These are phyloP conservation scores for Callinectes sapidus DNA, from an alignment of 2,888 invertebrate genomes.

Conservation along the genomic window DNA sequence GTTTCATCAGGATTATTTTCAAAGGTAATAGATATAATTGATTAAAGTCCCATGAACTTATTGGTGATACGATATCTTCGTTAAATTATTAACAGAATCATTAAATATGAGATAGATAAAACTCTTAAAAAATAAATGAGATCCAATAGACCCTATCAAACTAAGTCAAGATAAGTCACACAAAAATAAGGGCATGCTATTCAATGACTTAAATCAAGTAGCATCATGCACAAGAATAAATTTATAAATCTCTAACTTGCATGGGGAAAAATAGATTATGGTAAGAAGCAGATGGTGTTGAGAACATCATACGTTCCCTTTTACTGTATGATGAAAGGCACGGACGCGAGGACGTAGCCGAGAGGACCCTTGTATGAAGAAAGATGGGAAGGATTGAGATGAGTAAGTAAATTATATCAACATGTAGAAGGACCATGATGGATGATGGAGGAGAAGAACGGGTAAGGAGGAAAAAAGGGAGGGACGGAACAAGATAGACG, in stretches of 20 bases:
- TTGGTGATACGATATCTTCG: too few relatives aligned
- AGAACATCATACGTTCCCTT: neutral
- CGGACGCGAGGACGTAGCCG: neutral
- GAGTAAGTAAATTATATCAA: neutral
- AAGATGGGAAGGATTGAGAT: conserved; percentile 18
- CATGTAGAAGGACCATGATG: neutral
- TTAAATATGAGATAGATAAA: too few relatives aligned
- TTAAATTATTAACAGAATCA: too few relatives aligned
- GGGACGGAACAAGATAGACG: neutral
- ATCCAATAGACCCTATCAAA: too few relatives aligned
- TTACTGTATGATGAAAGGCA: neutral
- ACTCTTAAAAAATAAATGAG: too few relatives aligned
- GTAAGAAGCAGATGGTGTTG: neutral
- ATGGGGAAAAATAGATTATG: neutral
- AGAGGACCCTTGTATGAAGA: neutral
- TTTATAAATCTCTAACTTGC: conserved; percentile 28
- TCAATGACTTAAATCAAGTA: neutral
- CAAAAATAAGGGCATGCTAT: neutral
- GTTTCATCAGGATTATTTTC: too few relatives aligned
- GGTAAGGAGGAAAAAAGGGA: neutral
- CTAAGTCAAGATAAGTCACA: too few relatives aligned
- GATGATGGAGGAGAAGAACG: neutral
- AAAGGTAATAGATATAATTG: too few relatives aligned
- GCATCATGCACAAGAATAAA: neutral
- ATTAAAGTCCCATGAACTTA: too few relatives aligned